These are phyloP conservation scores for Ceratoteleas bidentatus DNA, from an alignment of 1,140 invertebrate species.

Conservation along the genomic window DNA sequence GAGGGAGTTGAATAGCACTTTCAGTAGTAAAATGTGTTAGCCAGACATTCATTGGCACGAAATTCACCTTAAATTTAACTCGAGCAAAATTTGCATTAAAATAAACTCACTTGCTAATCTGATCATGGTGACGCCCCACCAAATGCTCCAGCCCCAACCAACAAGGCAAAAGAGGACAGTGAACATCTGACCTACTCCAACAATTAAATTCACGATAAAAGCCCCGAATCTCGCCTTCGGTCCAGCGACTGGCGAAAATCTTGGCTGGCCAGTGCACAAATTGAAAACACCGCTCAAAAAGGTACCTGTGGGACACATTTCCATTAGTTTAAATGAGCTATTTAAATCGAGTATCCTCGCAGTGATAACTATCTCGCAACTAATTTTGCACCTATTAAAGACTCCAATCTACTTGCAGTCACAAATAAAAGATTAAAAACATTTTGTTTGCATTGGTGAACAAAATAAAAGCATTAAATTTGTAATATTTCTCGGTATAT, in stretches of 20 bases:
- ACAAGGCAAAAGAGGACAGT: conserved; percentile 97
- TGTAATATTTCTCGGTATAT: too few species aligned
- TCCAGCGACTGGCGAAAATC: conserved; percentile 89
- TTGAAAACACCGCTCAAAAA: conserved; percentile 92
- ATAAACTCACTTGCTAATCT: conserved; percentile 86
- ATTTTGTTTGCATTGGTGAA: too few species aligned
- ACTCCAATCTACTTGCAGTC: background rate
- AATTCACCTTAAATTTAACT: background rate
- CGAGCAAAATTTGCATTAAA: conserved; percentile 16
- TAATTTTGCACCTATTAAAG: background rate
- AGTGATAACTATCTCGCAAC: background rate
- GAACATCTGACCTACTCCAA: conserved; percentile 93
- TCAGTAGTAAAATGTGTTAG: too few species aligned
- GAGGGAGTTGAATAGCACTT: too few species aligned
- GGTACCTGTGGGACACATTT: conserved; percentile 85
- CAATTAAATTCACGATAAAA: conserved; percentile 91
- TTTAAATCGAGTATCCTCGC: too few species aligned
- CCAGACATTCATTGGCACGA: too few species aligned
- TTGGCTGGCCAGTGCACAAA: conserved; percentile 92
- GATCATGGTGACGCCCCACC: conserved; percentile 96
- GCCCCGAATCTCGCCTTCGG: conserved; percentile 87
- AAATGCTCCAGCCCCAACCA: conserved; percentile 98
- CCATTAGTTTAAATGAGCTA: background rate
- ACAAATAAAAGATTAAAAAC: too few species aligned
- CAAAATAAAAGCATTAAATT: too few species aligned